Evolutionary conservation across 2,113 vertebrate species (phyloP), one percentile per base, ranked within the genome.

Genomic region (Tupaia chinensis): DNA sequence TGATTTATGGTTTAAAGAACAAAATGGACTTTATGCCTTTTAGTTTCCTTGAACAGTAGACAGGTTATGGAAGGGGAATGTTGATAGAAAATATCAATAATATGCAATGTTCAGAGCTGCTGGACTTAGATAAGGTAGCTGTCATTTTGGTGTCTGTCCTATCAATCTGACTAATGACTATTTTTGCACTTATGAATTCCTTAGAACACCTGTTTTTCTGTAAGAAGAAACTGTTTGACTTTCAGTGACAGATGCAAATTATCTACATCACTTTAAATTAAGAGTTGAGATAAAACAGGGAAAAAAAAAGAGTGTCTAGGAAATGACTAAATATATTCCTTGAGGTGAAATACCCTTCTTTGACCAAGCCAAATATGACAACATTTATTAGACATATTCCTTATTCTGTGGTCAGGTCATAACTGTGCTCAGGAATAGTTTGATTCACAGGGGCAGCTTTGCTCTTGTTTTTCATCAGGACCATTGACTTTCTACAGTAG

Each of bases 191-290:
- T 97, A 95, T 58, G 87, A 92, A 91, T 96, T 89, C 89, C 44
- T 69, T 80, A 89, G 82, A 98, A 95, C 98, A 98, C 98, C 98
- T 98, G 98, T 96, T 98, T 98, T 98, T 97, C 98, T 98, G 96
- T 96, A 98, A 97, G 97, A 97, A 98, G 97, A 97, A 98, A 98
- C 94, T 98, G 95, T 98, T 98, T 98, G 97, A 96, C 98, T 98
- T 98, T 96, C 95, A 96, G 14, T 98, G 98, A 97, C 95, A 95
- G 96, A 86, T 98, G 95, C 97, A 98, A 98, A 97, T 98, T 98
- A 96, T 86, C 93, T 95, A 65, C 93, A 97, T 98, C 93, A 96
- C 97, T 98, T 98, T 98, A 95, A 97, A 95, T 94, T 97, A 97
- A 91, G 73, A 95, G 72, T 88, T 89, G 94, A 97, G 85, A 25